Evolutionary conservation across 2,113 vertebrate genomes (phyloP), one percentile per base, ranked within the genome.

Genomic region (Crocuta crocuta): DNA sequence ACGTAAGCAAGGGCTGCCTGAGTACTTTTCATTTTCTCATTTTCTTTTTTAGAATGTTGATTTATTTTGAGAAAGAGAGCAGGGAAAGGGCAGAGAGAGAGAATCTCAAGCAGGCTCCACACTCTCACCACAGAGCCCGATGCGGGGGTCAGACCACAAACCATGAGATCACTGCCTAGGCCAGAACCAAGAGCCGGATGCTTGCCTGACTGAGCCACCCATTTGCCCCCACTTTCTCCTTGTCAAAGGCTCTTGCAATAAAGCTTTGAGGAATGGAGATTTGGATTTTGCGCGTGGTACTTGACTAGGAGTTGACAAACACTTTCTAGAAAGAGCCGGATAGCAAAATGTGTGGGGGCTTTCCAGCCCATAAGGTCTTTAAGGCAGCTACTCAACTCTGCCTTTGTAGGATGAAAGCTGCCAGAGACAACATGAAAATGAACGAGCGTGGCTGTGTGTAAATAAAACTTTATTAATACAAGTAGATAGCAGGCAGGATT

Each of bases 381-480:
- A 4, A 71, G 15, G 4, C n/a, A 92, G 53, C 50, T 35, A 10
- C 16, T 68, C 4, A 63, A 2, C 6, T 39, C 48, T 96, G 16
- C 26, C 24, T 1, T 1, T 35, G 3, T 45, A 50, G 68, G 17
- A 35, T n/a, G 6, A 35, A 74, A 80, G n/a, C 43, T 80, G 31
- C 70, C 35, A 24, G 5, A 35, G 16, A 26, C 4, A 33, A 12
- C 28, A 23, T 15, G 6, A 50, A 39, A 92, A 43, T 15, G 71
- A 91, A 53, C 86, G 23, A 13, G 11, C 0, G 0, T 84, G 55
- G 17, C 48, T n/a, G 0, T 74, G 24, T 91, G 39, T 53, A 48
- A 50, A 2, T 95, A 84, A 87, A 93, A 43, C 74, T 97, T 95
- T 91, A 90, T 66, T 80, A 65, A 91, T 12, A 53, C 17, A 91